Evolutionary conservation across 2,888 invertebrate species (phyloP), one percentile per base, ranked within the genome.

Genomic region (Drosophila mulleri): DNA sequence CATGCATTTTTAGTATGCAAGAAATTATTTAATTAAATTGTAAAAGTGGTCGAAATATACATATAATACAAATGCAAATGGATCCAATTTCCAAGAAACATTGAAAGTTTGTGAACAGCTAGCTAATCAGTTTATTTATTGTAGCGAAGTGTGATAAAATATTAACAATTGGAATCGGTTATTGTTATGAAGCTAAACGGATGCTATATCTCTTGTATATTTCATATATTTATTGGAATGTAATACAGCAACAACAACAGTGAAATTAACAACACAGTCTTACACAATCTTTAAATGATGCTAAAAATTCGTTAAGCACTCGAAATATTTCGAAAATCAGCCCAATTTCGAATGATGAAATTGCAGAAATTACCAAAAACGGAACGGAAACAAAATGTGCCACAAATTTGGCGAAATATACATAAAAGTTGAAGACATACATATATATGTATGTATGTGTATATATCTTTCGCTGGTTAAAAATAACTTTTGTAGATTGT

Each of bases 341-440:
- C 74, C 58, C 77, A 84, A 87, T 87, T 79, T 84, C 35, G 32
- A 74, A 75, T 86, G 89, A 89, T 80, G 86, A 85, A 88, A 89
- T 82, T 80, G 67, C 72, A 82, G 82, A 82, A 69, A 78, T 78
- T 48, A 59, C 37, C 56, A 54, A 47, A 42, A 18, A 35, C 12
- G 57, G 60, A 79, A 75, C 53, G 75, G 75, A 70, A 56, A 67
- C 52, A 50, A 80, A 76, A 75, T 66, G 54, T 56, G 56, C 18
- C 39, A 50, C n/a, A 26, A 45, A 44, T 67, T 54, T 67, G 67
- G 58, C 44, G 48, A 71, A 32, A 52, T 18, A 32, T 18, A 54
- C 18, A 16, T 18, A 18, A 26, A 61, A 16, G 16, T 11, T 8
- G 3, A 74, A 41, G 23, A 45, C 12, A 37, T 20, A 44, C 5